Evolutionary conservation across 2,113 vertebrate species (phyloP).

Genomic region (Hemicordylus capensis): DNA sequence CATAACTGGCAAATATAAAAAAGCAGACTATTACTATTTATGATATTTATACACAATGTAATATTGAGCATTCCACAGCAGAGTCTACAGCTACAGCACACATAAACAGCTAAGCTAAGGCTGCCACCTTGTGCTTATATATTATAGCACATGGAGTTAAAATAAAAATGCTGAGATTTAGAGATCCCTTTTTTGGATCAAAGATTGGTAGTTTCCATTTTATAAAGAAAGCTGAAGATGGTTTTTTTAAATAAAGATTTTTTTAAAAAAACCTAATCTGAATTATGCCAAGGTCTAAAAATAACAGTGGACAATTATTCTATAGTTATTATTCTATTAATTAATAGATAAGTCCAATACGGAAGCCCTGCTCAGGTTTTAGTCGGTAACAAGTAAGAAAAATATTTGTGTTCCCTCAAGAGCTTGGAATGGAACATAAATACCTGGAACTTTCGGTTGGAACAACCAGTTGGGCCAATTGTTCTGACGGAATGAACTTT

Average conservation of each 20-base stretch:
- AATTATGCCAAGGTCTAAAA: background rate
- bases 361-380: background rate
- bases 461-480: no score
- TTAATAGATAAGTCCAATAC: background rate
- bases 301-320: background rate
- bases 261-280: background rate
- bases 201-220: background rate
- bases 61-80: background rate
- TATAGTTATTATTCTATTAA: background rate
- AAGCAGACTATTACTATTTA: background rate
- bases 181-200: accelerated
- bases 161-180: no score
- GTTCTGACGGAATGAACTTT: no score
- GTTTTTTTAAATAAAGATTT: background rate
- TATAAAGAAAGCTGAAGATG: background rate
- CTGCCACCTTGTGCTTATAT: conserved; percentile 69
- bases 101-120: background rate
- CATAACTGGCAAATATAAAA: background rate
- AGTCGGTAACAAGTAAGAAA: no score
- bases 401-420: no score
- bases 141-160: background rate
- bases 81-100: background rate
- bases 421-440: no score
- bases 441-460: no score
- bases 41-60: background rate